These are phyloP conservation scores for Tachina lurida DNA, from an alignment of 2,888 invertebrate genomes.

Conservation along the genomic window DNA sequence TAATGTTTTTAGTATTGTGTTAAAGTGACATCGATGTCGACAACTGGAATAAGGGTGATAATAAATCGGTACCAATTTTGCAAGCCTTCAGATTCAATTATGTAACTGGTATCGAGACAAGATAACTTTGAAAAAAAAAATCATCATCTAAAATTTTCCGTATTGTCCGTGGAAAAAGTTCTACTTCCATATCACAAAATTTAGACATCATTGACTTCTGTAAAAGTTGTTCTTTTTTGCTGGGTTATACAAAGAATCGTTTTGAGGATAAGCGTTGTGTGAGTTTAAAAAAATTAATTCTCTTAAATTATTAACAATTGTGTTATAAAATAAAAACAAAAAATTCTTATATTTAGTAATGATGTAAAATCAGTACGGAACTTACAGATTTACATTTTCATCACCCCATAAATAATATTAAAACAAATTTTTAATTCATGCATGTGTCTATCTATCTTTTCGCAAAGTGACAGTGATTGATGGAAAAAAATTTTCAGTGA, in stretches of 20 bases:
- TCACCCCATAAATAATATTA: slow-evolving; percentile 40
- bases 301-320: slow-evolving; percentile 17
- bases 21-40: too few species aligned
- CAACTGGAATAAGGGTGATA: too few species aligned
- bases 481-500: slow-evolving; percentile 37
- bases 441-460: slow-evolving; percentile 27
- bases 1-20: too few species aligned
- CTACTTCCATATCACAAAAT: too few species aligned
- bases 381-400: slow-evolving; percentile 1
- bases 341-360: background rate
- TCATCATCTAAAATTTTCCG: too few species aligned
- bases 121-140: too few species aligned
- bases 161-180: too few species aligned
- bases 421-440: slow-evolving; percentile 42
- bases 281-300: background rate
- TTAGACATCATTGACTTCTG: too few species aligned
- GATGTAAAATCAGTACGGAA: slow-evolving; percentile 32
- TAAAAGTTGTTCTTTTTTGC: too few species aligned
- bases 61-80: too few species aligned
- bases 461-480: slow-evolving; percentile 62
- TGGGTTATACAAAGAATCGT: background rate
- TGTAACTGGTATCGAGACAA: too few species aligned
- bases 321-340: background rate
- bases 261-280: background rate
- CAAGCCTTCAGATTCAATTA: too few species aligned